Evolutionary conservation across 1,140 invertebrate genomes (phyloP).

Genomic region (Zelostemma sp.): DNA sequence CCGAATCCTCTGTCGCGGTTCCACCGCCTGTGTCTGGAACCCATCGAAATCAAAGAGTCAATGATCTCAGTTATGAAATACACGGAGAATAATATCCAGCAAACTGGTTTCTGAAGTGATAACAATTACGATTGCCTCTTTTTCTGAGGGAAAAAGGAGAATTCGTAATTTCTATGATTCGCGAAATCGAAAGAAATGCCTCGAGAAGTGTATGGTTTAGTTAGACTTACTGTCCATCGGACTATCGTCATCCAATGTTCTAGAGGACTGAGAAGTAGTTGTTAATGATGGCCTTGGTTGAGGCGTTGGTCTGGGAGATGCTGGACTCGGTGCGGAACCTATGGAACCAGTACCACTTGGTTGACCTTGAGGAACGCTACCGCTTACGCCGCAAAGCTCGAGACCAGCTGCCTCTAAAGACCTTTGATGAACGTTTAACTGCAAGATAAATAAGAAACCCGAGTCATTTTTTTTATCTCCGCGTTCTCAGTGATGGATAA

Average conservation of each 20-base stretch:
- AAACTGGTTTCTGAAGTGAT: too few species aligned
- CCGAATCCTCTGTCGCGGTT: constrained; percentile 66
- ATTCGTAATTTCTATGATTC: too few species aligned
- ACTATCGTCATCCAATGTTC: constrained; percentile 66
- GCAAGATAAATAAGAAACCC: constrained; percentile 35
- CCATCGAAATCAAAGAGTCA: background rate
- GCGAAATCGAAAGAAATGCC: too few species aligned
- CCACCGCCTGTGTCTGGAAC: constrained; percentile 60
- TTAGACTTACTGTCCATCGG: constrained; percentile 64
- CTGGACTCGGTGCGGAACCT: constrained; percentile 67
- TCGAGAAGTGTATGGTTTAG: too few species aligned
- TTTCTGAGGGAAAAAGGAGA: too few species aligned
- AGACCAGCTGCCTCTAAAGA: constrained; percentile 65
- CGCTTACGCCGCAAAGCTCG: constrained; percentile 63
- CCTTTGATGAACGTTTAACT: constrained; percentile 69
- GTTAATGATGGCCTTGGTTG: constrained; percentile 62
- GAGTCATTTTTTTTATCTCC: background rate
- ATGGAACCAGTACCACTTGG: constrained; percentile 67
- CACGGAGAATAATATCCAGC: background rate
- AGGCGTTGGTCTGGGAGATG: constrained; percentile 66
- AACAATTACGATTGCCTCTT: too few species aligned
- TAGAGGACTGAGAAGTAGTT: constrained; percentile 65
- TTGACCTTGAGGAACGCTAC: constrained; percentile 67
- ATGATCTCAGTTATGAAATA: background rate
- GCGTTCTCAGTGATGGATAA: too few species aligned